phyloP scores from a whole-genome alignment of 2,888 invertebrate genomes.

The Drosophila quasianomalipes region DNA sequence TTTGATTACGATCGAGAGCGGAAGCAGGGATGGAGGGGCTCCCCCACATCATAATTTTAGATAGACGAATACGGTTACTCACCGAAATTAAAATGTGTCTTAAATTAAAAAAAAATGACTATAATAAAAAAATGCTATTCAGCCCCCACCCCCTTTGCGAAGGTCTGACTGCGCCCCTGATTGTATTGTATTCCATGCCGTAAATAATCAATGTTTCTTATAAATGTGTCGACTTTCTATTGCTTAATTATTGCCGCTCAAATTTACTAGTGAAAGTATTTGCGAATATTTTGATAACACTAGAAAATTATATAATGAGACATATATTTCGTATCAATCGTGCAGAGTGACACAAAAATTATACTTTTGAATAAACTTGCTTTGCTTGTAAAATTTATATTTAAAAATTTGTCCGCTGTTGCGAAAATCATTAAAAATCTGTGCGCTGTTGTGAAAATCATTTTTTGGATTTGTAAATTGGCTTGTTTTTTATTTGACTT shows the following conservation, averaged over 20 bases:
- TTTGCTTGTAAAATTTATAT: not conserved
- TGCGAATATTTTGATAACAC: not conserved
- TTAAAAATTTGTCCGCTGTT: not conserved
- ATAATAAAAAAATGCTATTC: not conserved
- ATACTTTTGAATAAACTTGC: not conserved
- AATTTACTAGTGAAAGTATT: constrained; percentile 35
- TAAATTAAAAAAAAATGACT: not conserved
- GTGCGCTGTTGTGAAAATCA: not conserved
- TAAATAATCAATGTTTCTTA: constrained; percentile 17
- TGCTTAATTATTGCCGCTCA: constrained; percentile 3
- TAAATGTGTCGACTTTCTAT: constrained; percentile 23
- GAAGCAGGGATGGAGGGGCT: not conserved
- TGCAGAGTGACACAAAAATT: not conserved
- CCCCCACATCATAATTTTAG: not conserved
- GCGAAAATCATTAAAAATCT: not conserved
- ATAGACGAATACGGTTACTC: not conserved
- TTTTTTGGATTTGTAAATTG: not conserved
- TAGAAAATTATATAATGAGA: not conserved
- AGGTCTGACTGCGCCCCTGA: constrained; percentile 1
- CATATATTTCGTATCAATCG: not conserved
- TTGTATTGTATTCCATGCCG: constrained; percentile 9
- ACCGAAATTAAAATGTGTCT: not conserved
- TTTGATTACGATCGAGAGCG: constrained; percentile 23
- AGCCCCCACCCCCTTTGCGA: not conserved
- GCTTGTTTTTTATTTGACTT: not conserved